These are phyloP conservation scores for Paedocypris micromegethes DNA, from an alignment of 2,797 vertebrate species.

Conservation along the genomic window DNA sequence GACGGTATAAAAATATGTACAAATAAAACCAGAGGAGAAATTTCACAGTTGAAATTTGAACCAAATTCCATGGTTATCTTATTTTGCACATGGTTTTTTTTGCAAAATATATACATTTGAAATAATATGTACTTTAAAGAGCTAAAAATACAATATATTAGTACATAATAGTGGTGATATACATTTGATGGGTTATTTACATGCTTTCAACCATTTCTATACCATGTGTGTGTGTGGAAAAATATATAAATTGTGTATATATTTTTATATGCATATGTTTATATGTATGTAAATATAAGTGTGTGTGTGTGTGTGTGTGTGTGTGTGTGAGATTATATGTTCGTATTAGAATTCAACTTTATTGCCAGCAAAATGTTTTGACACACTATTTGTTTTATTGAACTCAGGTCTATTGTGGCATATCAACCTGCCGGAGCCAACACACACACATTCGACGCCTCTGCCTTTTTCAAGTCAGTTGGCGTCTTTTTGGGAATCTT, in stretches of 20 bases:
- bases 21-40: too few species aligned
- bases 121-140: too few species aligned
- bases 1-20: too few species aligned
- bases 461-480: constrained; percentile 95
- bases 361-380: background rate
- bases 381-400: too few species aligned
- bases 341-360: too few species aligned
- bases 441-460: constrained; percentile 89
- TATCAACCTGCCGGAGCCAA: constrained; percentile 92
- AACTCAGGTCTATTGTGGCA: constrained; percentile 84
- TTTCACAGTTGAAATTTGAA: too few species aligned
- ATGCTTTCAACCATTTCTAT: too few species aligned
- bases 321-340: too few species aligned
- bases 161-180: background rate
- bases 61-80: too few species aligned
- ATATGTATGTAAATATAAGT: background rate
- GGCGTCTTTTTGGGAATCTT: constrained; percentile 96
- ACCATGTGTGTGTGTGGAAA: background rate
- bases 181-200: background rate
- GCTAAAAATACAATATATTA: background rate
- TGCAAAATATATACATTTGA: too few species aligned
- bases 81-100: too few species aligned
- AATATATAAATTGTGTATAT: background rate
- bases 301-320: too few species aligned
- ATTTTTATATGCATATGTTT: background rate